phyloP scores from a whole-genome alignment of 1,140 invertebrate genomes.

The Diplogasteroides magnus region DNA sequence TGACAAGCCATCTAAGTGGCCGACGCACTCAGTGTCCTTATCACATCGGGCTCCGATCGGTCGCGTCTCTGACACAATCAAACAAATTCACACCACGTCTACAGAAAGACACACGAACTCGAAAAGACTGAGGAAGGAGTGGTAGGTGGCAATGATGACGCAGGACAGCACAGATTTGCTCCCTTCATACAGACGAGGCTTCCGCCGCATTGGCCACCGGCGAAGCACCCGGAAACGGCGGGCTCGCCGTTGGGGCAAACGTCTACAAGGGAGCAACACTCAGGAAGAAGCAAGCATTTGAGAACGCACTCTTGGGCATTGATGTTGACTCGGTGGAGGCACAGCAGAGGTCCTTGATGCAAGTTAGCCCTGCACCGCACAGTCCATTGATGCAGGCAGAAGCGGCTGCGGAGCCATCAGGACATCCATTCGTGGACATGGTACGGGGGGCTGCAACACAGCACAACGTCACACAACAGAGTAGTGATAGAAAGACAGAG shows the following conservation, averaged over 20 bases:
- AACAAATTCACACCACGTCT: too few species aligned
- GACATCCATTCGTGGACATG: constrained; percentile 11
- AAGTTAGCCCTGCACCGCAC: constrained; percentile 31
- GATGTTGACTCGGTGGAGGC: neutral
- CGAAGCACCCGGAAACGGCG: constrained; percentile 34
- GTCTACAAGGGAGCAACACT: constrained; percentile 18
- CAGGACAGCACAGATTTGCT: constrained; percentile 31
- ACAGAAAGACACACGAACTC: too few species aligned
- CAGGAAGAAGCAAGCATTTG: neutral
- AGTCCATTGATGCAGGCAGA: constrained; percentile 36
- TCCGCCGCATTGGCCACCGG: constrained; percentile 23
- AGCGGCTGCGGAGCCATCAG: constrained; percentile 25
- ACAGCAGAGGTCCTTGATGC: constrained; percentile 27
- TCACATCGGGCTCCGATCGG: constrained; percentile 32
- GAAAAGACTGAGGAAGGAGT: neutral
- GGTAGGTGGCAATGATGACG: neutral
- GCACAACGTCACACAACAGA: constrained; percentile 8
- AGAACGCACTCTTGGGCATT: neutral
- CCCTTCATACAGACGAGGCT: constrained; percentile 23
- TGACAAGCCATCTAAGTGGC: constrained; percentile 21
- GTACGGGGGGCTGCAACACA: constrained; percentile 13
- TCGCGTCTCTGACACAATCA: constrained; percentile 20
- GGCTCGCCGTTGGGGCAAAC: constrained; percentile 31
- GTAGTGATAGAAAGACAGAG: constrained; percentile 7
- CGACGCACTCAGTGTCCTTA: constrained; percentile 27